Evolutionary conservation across 2,113 vertebrate species (phyloP).

Genomic region (Thymallus thymallus): DNA sequence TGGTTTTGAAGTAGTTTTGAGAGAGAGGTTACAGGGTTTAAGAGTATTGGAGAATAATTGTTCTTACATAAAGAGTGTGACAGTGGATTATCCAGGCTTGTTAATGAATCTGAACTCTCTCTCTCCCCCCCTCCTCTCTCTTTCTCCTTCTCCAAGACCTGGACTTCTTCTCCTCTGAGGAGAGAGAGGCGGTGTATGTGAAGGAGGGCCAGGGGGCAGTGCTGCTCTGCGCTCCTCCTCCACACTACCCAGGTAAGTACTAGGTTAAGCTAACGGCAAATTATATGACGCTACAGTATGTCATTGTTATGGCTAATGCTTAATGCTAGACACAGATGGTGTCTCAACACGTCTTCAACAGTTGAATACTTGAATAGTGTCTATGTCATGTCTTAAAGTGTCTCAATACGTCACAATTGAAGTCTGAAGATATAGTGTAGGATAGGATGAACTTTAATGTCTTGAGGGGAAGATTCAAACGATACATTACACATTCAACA

Average conservation of each 20-base stretch:
- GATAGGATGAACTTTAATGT: too few relatives aligned
- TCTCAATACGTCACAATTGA: too few relatives aligned
- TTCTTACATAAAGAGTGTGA: constrained; percentile 5
- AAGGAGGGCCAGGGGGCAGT: constrained; percentile 91
- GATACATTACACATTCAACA: too few relatives aligned
- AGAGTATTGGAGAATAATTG: background rate
- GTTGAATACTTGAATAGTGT: too few relatives aligned
- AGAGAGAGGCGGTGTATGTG: constrained; percentile 84
- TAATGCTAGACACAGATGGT: background rate
- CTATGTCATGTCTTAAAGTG: too few relatives aligned
- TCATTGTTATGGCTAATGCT: constrained; percentile 38
- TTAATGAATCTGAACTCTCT: constrained; percentile 7
- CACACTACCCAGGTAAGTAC: constrained; percentile 74
- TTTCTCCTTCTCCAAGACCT: constrained; percentile 75
- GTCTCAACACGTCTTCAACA: background rate
- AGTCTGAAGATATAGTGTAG: too few relatives aligned
- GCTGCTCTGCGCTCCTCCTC: constrained; percentile 87
- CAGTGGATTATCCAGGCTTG: constrained; percentile 2
- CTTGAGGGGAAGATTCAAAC: too few relatives aligned
- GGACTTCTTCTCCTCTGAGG: constrained; percentile 91
- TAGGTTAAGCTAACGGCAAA: background rate
- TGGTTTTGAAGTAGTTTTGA: background rate
- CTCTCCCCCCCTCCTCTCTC: background rate
- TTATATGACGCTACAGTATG: constrained; percentile 72
- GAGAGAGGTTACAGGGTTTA: background rate